These are phyloP conservation scores for Vesta saturnalis DNA, from an alignment of 2,888 invertebrate species.

Conservation along the genomic window DNA sequence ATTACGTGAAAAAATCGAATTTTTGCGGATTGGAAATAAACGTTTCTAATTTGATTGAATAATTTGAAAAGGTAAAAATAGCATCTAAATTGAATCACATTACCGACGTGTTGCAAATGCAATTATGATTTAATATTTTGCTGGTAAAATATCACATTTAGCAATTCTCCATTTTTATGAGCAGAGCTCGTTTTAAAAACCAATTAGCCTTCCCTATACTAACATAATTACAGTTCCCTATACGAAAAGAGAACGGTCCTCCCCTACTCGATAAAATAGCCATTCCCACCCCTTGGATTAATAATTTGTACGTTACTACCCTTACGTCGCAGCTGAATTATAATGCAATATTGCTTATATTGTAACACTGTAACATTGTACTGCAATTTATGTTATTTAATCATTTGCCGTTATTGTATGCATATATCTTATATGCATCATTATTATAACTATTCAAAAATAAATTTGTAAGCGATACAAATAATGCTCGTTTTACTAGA, in stretches of 20 bases:
- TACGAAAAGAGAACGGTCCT: slow-evolving; percentile 51
- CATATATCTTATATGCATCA: slow-evolving; percentile 38
- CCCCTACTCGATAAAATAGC: slow-evolving; percentile 54
- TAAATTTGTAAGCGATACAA: slow-evolving; percentile 19
- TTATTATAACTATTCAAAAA: slow-evolving; percentile 34
- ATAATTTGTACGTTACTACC: slow-evolving; percentile 38
- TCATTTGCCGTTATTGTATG: slow-evolving; percentile 46
- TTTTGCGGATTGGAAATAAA: background rate
- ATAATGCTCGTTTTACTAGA: slow-evolving; percentile 13
- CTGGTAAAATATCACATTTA: slow-evolving; percentile 46
- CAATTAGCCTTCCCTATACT: slow-evolving; percentile 58
- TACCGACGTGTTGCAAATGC: slow-evolving; percentile 28
- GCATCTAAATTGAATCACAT: slow-evolving; percentile 17
- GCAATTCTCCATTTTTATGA: slow-evolving; percentile 40
- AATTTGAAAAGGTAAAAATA: slow-evolving; percentile 2
- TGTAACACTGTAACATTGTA: slow-evolving; percentile 45
- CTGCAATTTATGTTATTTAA: slow-evolving; percentile 57
- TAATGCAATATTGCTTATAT: slow-evolving; percentile 59
- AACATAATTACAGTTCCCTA: slow-evolving; percentile 59
- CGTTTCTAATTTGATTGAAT: background rate
- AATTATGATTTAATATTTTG: slow-evolving; percentile 39
- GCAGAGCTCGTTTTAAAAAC: slow-evolving; percentile 58
- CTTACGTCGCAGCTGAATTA: slow-evolving; percentile 46
- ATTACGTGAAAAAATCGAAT: background rate
- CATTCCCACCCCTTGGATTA: slow-evolving; percentile 47